phyloP scores from a whole-genome alignment of 2,888 invertebrate species.

The Hetaerina titia region DNA sequence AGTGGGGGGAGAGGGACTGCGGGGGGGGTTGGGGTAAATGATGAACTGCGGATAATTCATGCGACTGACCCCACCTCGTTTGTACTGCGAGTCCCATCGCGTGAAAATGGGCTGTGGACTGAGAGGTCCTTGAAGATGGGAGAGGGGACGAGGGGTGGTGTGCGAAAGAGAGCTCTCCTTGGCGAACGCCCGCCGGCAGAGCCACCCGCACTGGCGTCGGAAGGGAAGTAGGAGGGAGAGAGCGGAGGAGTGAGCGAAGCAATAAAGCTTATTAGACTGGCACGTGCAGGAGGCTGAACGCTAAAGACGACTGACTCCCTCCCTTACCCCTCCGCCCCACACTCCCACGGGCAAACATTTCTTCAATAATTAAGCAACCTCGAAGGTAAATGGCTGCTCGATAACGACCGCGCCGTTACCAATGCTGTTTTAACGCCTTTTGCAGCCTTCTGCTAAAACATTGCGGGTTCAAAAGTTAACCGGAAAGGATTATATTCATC shows the following conservation, averaged over 20 bases:
- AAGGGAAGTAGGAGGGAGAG: neutral
- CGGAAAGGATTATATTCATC: too few relatives aligned
- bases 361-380: neutral
- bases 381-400: neutral
- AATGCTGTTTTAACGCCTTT: neutral
- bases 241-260: neutral
- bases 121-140: neutral
- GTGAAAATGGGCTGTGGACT: neutral
- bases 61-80: neutral
- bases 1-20: neutral
- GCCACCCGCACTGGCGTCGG: neutral
- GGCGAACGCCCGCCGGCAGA: neutral
- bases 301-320: neutral
- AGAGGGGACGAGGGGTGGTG: neutral
- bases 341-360: neutral
- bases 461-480: too few relatives aligned
- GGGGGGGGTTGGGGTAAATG: neutral
- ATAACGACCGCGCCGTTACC: neutral
- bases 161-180: neutral
- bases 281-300: slow-evolving; percentile 24
- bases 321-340: neutral
- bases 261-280: slow-evolving; percentile 32
- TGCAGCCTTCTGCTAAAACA: too few relatives aligned
- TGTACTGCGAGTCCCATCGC: neutral
- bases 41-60: neutral